A percentile compares a stretch with the other conserved stretches of the same genome.
Conservation (phyloP, 2,888 invertebrate species). For the Sicus ferrugineus region DNA sequence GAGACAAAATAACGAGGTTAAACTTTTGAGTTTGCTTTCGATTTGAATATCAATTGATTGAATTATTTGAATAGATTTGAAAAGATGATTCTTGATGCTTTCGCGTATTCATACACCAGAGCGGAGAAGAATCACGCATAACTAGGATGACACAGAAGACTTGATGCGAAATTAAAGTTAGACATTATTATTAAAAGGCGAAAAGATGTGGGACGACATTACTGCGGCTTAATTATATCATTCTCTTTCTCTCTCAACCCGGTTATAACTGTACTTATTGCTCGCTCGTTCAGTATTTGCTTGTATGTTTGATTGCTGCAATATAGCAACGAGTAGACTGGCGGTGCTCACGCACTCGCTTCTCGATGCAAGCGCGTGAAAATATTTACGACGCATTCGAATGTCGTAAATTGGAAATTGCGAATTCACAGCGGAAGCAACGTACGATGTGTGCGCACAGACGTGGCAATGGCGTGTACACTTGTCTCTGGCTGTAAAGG, state of each 20-base stretch:
- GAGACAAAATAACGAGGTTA: conserved; percentile 11
- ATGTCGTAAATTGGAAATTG: neutral
- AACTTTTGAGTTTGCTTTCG: neutral
- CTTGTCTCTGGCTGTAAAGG: neutral
- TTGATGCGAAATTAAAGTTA: too few species aligned
- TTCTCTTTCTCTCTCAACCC: too few species aligned
- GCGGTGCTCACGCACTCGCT: neutral
- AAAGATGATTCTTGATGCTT: too few species aligned
- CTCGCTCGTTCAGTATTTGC: neutral
- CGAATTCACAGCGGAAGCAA: neutral
- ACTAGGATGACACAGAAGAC: too few species aligned
- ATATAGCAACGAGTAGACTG: neutral
- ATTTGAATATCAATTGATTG: neutral
- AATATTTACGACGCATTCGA: neutral
- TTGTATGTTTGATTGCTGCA: neutral
- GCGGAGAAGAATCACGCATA: too few species aligned
- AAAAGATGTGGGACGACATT: too few species aligned
- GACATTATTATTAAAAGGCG: too few species aligned
- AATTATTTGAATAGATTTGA: neutral
- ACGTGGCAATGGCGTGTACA: neutral
- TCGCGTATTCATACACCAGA: too few species aligned
- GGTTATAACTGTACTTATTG: too few species aligned
- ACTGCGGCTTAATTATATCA: too few species aligned
- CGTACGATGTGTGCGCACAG: too few species aligned
- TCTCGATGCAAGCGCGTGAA: too few species aligned